Evolutionary conservation across 2,888 invertebrate species (phyloP), one percentile per base, ranked within the genome.

Genomic region (Melipona bicolor): DNA sequence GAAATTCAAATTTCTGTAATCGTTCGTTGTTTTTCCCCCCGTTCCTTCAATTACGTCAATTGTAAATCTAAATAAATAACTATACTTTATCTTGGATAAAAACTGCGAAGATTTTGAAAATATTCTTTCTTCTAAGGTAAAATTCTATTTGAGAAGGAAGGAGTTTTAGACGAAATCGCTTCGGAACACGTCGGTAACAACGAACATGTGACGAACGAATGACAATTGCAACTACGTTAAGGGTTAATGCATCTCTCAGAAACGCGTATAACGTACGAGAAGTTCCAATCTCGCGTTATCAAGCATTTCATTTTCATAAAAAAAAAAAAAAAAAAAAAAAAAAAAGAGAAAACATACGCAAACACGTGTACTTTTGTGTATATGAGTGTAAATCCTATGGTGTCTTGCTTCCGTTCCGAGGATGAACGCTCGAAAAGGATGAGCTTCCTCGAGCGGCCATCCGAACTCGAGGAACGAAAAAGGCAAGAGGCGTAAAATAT

Each of bases 241-340:
- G 67, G 74, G 77, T 56, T 52, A 64, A 76, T 69, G 78, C 73
- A 72, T 56, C 73, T 64, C 71, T 86, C 69, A 64, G 74, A 83
- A 84, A 50, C 75, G 64, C 56, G 62, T 43, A 68, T 83, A 52
- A 76, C 5, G 11, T 64, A 54, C 72, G 68, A 77, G 77, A 62
- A 70, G 6, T 52, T 11, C 5, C 17, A 27, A 56, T 49, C 32
- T n/a, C 65, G 54, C 52, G 75, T 77, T 43, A 36, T 77, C 71
- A 64, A 72, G 79, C 49, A n/a, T 56, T 67, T 77, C 74, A 71
- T 52, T 73, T 64, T 24, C 72, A n/a, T 24, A 32, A 74, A 56
- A 79, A 56, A 74, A 52, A 24, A 6, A 19, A 19, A 24, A 6
- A 19, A 19, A 5, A 17, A 17, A 52, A 19, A 52, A 52, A 52